Evolutionary conservation across 2,797 vertebrate genomes (phyloP), one percentile per base, ranked within the genome.

Genomic region (Clarias fuscus): DNA sequence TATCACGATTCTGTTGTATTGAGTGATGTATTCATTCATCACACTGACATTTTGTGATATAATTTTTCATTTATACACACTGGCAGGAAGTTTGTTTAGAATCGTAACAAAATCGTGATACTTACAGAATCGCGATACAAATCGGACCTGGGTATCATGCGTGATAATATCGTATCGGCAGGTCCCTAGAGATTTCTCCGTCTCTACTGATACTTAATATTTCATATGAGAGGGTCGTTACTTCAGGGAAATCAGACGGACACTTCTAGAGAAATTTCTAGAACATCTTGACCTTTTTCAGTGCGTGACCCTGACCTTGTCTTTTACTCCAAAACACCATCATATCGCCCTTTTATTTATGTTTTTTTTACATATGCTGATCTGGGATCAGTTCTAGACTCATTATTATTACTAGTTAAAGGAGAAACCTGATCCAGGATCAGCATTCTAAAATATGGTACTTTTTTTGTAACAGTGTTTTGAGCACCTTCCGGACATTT

Each of bases 391-490:
- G 76, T 33, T 78, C 56, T 10, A 3, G 58, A 17, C 43, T 59
- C 27, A 17, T 33, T 13, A 24, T 27, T 22, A 22, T 78, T 22
- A 78, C 20, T 78, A 78, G 5, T 18, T 33, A 5, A 78, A 14
- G 18, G 18, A 22, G 37, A 33, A 8, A 6, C 30, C 56, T 78
- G 76, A 40, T 79, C 77, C 77, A 7, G 58, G 6, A 62, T 62
- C 58, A 62, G 58, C 20, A 15, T 30, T 33, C 15, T 58, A 7
- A 27, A 58, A 17, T 76, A 30, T 48, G 4, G 27, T 56, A 10
- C 30, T 78, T 61, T 59, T 59, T 40, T 43, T 43, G 48, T 48
- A 48, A 79, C 77, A 62, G 78, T 80, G 59, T 79, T 33, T 8
- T 40, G 0, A 5, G 10, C 48, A 13, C 48, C 48, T 18, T 30